A percentile compares a stretch with the other conserved stretches of the same genome.
Conservation (phyloP, 2,113 vertebrate genomes). For the Chaetodon trifascialis region DNA sequence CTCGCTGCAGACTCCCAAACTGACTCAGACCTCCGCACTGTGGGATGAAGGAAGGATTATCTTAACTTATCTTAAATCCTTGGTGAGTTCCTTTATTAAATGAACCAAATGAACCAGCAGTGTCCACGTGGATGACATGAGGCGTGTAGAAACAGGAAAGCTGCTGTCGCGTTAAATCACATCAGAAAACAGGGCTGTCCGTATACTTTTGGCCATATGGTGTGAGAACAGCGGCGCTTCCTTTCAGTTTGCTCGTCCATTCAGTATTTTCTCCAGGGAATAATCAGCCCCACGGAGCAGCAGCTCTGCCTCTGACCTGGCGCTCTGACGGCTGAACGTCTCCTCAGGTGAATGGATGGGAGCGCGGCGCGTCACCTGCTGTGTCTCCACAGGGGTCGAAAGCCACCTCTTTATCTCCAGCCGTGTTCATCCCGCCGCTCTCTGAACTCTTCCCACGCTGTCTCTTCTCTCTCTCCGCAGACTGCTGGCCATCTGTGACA, state of each 20-base stretch:
- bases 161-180: too few relatives aligned
- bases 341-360: neutral
- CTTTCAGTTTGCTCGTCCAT: neutral
- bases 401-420: conserved; percentile 28
- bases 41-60: too few relatives aligned
- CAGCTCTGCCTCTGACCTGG: neutral
- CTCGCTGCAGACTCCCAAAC: too few relatives aligned
- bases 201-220: neutral
- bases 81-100: neutral
- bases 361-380: neutral
- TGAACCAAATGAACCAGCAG: neutral
- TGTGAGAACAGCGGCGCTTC: neutral
- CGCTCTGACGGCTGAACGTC: neutral
- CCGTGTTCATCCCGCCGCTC: conserved; percentile 2
- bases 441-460: neutral
- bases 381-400: conserved; percentile 27
- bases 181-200: neutral
- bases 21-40: too few relatives aligned
- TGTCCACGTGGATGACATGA: neutral
- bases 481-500: conserved; percentile 96
- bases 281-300: neutral
- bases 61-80: too few relatives aligned
- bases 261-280: neutral
- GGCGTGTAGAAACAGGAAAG: neutral
- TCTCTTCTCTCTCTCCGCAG: conserved; percentile 73